Evolutionary conservation across 2,888 invertebrate species (phyloP).

Genomic region (Labia minor): DNA sequence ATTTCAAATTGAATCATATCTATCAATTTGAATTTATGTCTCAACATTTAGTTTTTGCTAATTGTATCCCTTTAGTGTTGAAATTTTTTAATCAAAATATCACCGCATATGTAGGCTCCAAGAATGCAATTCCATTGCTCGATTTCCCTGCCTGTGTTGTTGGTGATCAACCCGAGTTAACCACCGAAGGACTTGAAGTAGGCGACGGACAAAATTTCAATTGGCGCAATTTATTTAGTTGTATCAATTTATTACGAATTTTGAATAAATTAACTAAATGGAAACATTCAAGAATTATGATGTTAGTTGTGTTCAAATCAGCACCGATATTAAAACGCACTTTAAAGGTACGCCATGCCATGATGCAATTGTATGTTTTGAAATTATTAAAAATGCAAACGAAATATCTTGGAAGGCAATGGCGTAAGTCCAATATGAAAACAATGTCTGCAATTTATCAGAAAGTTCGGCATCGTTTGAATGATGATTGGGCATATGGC

Average conservation of each 20-base stretch:
- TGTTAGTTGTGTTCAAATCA: slow-evolving; percentile 98
- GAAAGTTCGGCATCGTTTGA: slow-evolving; percentile 88
- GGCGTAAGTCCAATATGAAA: slow-evolving; percentile 99
- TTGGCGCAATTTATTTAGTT: slow-evolving; percentile 97
- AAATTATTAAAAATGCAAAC: slow-evolving; percentile 99
- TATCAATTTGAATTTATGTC: slow-evolving; percentile 99
- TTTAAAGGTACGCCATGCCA: slow-evolving; percentile 86
- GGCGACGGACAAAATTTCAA: slow-evolving; percentile 77
- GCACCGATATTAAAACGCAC: slow-evolving; percentile 96
- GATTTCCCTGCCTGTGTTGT: slow-evolving; percentile 95
- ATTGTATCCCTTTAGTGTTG: slow-evolving; percentile 93
- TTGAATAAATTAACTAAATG: slow-evolving; percentile 98
- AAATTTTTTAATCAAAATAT: slow-evolving; percentile 99
- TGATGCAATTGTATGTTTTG: slow-evolving; percentile 95
- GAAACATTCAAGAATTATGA: slow-evolving; percentile 99
- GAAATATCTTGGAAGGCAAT: slow-evolving; percentile 95
- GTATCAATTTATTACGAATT: slow-evolving; percentile 90
- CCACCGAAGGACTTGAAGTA: slow-evolving; percentile 79
- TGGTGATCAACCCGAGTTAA: slow-evolving; percentile 87
- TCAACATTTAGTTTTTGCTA: slow-evolving; percentile 96
- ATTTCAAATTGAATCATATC: slow-evolving; percentile 93
- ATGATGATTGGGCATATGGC: slow-evolving; percentile 99
- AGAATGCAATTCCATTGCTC: slow-evolving; percentile 83
- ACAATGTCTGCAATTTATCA: slow-evolving; percentile 98
- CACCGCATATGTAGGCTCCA: slow-evolving; percentile 84